These are phyloP conservation scores for mouse (Mus musculus) DNA, from an alignment of 2,113 vertebrate species.

Conservation along the genomic window DNA sequence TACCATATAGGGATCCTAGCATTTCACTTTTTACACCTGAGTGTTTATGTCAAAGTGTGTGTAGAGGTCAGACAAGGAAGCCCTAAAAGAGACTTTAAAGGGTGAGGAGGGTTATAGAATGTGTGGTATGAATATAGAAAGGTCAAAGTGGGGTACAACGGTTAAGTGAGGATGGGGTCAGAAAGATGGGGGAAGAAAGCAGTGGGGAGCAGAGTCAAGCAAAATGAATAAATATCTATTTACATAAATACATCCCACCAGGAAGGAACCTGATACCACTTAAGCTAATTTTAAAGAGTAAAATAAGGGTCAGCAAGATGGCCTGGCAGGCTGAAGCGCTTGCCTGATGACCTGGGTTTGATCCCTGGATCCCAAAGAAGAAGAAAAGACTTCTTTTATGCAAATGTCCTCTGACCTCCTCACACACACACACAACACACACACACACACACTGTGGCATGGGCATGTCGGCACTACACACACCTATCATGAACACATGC, in stretches of 20 bases:
- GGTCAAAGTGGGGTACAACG: not conserved
- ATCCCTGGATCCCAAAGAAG: not conserved
- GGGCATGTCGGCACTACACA: too few relatives aligned
- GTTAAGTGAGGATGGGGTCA: not conserved
- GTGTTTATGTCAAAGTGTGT: not conserved
- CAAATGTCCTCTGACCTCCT: not conserved
- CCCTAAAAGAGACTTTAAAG: not conserved
- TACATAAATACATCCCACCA: not conserved
- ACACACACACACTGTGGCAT: not conserved
- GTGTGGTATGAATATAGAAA: not conserved
- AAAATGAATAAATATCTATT: not conserved
- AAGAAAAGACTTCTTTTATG: not conserved
- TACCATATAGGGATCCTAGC: not conserved
- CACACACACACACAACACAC: not conserved
- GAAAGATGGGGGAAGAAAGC: not conserved
- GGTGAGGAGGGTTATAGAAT: too few relatives aligned
- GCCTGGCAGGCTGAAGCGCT: not conserved
- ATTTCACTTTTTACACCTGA: not conserved
- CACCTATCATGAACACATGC: not conserved
- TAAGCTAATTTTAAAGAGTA: not conserved
- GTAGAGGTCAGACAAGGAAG: not conserved
- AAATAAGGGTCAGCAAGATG: not conserved
- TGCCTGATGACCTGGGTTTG: not conserved
- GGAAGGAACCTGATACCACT: too few relatives aligned
- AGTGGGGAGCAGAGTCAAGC: not conserved